Evolutionary conservation across 2,113 vertebrate species (phyloP), one percentile per base, ranked within the genome.

Genomic region (Malurus melanocephalus): DNA sequence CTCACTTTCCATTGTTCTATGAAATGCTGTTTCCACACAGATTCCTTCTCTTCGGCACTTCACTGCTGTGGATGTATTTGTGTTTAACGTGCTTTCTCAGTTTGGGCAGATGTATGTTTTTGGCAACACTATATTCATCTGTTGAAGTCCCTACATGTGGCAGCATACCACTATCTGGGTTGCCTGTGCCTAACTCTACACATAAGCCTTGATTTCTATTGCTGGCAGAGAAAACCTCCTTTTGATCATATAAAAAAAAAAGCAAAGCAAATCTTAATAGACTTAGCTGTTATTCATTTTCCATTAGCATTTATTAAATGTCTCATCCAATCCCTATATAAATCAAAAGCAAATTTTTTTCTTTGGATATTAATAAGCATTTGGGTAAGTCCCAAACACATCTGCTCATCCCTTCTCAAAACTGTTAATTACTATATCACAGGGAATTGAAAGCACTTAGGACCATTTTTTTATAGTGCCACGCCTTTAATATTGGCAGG

Each of bases 21-120:
- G 78, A 95, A 93, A 68, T 53, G 61, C 51, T 90, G 48, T 61
- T 92, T 85, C 65, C 78, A 51, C n/a, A 67, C 30, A 77, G 64
- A 46, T 42, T 92, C 68, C 32, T 73, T 28, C 48, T 88, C 28
- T 82, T 81, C 85, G 85, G 45, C 32, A 40, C 71, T 71, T 94
- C 72, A 43, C 43, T 84, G 52, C 60, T 90, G 71, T 56, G 28
- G 18, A 22, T 46, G 10, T 60, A 43, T 77, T 79, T 79, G 79
- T 91, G 28, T 30, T 86, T 91, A 53, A 55, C 67, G 64, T 22
- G 30, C 11, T 61, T 80, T 81, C 71, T 90, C 64, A 46, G 27
- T 64, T 77, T 55, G 48, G 59, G 71, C 65, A 90, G 68, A 82
- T 88, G 80, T 68, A 61, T 33, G 51, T 28, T 93, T 92, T 71